Percentiles rank a stretch among this genome's conserved stretches.
These are phyloP conservation scores for Gallinago stenura DNA, from an alignment of 2,797 vertebrate species.

Conservation along the genomic window DNA sequence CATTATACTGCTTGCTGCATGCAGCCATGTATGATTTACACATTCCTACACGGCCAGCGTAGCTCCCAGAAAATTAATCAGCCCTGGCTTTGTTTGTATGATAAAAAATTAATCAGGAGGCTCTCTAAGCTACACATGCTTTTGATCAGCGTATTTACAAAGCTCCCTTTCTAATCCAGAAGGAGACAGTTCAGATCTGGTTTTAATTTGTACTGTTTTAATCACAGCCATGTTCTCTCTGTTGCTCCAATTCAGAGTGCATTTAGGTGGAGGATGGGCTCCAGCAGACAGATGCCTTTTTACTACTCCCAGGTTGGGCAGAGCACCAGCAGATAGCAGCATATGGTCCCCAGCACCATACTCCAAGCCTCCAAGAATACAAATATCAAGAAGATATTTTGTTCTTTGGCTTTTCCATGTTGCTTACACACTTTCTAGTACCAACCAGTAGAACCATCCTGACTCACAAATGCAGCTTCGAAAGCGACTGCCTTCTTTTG, in stretches of 20 bases:
- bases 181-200: conserved; percentile 12
- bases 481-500: background rate
- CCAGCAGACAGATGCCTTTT: conserved; percentile 26
- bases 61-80: background rate
- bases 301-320: background rate
- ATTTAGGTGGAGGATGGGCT: background rate
- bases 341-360: background rate
- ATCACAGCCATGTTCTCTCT: background rate
- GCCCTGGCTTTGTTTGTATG: background rate
- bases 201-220: conserved; percentile 46
- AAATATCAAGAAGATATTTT: background rate
- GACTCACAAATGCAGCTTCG: rapidly evolving
- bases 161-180: conserved; percentile 27
- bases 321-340: conserved; percentile 14
- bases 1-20: background rate
- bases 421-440: background rate
- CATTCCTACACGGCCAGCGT: background rate
- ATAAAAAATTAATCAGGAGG: conserved; percentile 47
- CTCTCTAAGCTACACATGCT: conserved; percentile 11
- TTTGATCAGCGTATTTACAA: conserved; percentile 56
- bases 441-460: background rate
- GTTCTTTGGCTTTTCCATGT: background rate
- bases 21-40: background rate
- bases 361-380: background rate
- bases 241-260: background rate